Evolutionary conservation across 2,888 invertebrate genomes (phyloP).

Genomic region (Pegoplata infirma): DNA sequence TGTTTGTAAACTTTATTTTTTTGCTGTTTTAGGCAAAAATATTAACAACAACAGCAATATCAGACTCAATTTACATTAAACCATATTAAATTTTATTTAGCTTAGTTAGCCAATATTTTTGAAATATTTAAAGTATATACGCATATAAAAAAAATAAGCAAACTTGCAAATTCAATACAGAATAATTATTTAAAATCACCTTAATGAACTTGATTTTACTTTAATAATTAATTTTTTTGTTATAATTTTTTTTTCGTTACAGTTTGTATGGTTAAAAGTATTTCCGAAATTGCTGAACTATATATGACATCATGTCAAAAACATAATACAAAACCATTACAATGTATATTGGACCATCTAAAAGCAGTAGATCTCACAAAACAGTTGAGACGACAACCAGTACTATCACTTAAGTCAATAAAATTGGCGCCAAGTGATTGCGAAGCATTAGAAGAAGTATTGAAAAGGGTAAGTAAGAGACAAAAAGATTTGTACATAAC

Average conservation of each 20-base stretch:
- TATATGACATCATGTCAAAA: conserved; percentile 87
- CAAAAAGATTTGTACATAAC: too few relatives aligned
- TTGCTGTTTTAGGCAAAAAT: not conserved
- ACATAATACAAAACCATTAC: conserved; percentile 85
- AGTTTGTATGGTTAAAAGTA: conserved; percentile 75
- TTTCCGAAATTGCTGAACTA: conserved; percentile 84
- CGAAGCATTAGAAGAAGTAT: conserved; percentile 91
- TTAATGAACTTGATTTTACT: not conserved
- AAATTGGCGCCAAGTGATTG: conserved; percentile 83
- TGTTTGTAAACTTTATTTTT: not conserved
- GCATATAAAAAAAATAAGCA: not conserved
- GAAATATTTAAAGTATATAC: too few relatives aligned
- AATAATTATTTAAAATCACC: not conserved
- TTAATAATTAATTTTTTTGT: too few relatives aligned
- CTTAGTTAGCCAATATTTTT: not conserved
- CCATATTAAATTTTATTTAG: not conserved
- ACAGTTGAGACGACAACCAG: conserved; percentile 79
- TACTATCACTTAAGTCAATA: conserved; percentile 81
- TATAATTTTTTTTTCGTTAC: conserved; percentile 59
- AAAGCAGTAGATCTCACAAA: conserved; percentile 79
- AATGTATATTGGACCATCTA: conserved; percentile 85
- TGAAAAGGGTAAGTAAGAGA: conserved; percentile 80
- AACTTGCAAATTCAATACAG: not conserved
- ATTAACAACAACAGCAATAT: not conserved
- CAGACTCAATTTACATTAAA: not conserved